Base-by-base conservation (phyloP, 2,888 invertebrate species). In the Cryptocheilus praepositus region DNA sequence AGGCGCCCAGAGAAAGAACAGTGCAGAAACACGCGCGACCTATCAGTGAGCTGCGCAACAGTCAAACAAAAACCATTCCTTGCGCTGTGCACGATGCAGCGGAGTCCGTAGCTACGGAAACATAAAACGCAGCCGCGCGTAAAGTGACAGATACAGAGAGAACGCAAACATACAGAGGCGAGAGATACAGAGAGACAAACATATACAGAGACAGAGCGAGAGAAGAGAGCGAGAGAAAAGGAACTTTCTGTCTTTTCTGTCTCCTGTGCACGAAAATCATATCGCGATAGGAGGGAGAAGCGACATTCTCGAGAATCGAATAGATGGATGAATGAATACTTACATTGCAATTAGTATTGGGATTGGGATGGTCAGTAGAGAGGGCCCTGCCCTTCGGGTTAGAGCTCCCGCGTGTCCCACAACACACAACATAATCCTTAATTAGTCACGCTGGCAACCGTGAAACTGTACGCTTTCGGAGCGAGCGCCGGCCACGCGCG, bases 311-410 rank as follows among this genome's bases (percentile, higher is more conserved):
- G 19, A 36, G 82, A 85, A 83, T 79, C 36, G 36, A 82, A 81
- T 87, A 86, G 81, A 85, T 86, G 85, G 85, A 85, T 85, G 79
- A 85, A 82, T 85, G 76, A 83, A 86, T 87, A 87, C 87, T 87
- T 87, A 87, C 87, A 86, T 87, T 86, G 85, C 81, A 86, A 87
- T 87, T 87, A 87, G 87, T 87, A 87, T 87, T 84, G 85, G 87
- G 85, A 86, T 85, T 85, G 86, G 86, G 83, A 85, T 87, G 85
- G 86, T 87, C 86, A 87, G 87, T 87, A 87, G 86, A 85, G 81
- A 86, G 85, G 84, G 85, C 81, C 85, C 86, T 86, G 86, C 85
- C 85, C 85, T 84, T 87, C 86, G 78, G 85, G 86, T 87, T 86
- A 87, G 85, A 86, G 86, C 87, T 87, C 87, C 87, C 87, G 86